These are phyloP conservation scores for Magallana angulata DNA, from an alignment of 1,140 invertebrate species.

Conservation along the genomic window DNA sequence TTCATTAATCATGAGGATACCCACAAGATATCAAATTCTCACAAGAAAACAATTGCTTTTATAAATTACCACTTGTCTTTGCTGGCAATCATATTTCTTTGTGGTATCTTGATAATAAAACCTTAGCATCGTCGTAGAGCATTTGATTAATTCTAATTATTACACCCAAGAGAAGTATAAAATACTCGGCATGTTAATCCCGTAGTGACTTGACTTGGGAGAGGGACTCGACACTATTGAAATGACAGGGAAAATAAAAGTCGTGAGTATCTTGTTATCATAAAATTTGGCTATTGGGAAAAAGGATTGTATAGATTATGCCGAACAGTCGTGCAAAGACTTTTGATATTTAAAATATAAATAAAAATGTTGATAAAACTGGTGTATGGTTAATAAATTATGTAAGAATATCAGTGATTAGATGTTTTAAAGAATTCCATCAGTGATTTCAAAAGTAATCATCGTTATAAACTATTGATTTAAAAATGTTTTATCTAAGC, in stretches of 20 bases:
- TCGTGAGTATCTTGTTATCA: not conserved
- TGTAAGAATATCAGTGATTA: too few species aligned
- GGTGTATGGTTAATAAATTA: too few species aligned
- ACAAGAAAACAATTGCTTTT: slow-evolving; percentile 14
- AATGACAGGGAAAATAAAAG: not conserved
- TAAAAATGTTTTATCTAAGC: too few species aligned
- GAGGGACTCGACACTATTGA: not conserved
- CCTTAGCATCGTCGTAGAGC: not conserved
- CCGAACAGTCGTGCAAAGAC: too few species aligned
- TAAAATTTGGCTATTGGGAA: not conserved
- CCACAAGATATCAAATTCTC: slow-evolving; percentile 30
- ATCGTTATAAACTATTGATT: too few species aligned
- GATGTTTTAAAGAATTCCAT: too few species aligned
- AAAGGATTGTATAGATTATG: too few species aligned
- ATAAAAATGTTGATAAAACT: too few species aligned
- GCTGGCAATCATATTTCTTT: slow-evolving; percentile 18
- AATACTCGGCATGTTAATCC: not conserved
- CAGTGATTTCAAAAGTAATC: too few species aligned
- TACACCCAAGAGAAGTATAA: slow-evolving; percentile 14
- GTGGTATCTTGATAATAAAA: slow-evolving; percentile 6
- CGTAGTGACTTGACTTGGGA: not conserved
- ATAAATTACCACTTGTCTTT: slow-evolving; percentile 24
- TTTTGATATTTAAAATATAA: too few species aligned
- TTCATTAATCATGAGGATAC: slow-evolving; percentile 25
- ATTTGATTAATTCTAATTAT: not conserved